Evolutionary conservation across 2,797 vertebrate species (phyloP).

Genomic region (Cheirogaleus major): DNA sequence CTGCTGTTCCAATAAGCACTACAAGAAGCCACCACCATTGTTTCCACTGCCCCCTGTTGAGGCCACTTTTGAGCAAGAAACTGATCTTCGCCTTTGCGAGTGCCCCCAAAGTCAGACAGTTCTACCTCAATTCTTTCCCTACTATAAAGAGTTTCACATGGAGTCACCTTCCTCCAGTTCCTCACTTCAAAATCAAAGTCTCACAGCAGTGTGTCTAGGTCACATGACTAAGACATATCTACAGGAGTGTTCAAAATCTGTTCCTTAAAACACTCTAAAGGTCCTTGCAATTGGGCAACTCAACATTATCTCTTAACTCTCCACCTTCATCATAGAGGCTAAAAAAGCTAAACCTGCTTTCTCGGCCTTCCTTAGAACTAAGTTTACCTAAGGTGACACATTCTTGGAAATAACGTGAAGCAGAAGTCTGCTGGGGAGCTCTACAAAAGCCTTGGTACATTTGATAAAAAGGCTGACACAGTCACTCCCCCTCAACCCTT

Average conservation of each 20-base stretch:
- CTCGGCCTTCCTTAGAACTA: background rate
- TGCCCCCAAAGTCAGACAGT: background rate
- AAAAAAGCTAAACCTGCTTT: background rate
- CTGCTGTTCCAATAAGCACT: background rate
- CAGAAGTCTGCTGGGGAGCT: background rate
- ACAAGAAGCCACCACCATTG: background rate
- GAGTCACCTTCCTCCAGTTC: background rate
- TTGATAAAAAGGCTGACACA: background rate
- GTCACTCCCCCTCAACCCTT: background rate
- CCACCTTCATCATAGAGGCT: background rate
- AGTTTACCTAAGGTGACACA: background rate
- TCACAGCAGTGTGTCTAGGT: background rate
- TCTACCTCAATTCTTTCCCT: background rate
- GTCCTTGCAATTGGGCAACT: background rate
- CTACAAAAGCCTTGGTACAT: background rate
- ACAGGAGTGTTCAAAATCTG: background rate
- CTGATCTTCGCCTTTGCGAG: background rate
- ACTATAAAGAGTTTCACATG: background rate
- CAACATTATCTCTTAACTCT: background rate
- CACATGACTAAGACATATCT: background rate
- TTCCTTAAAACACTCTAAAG: background rate
- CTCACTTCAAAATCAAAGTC: conserved; percentile 2
- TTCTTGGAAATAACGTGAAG: background rate
- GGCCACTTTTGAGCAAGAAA: background rate
- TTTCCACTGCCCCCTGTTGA: no score